Percentiles rank a stretch among this genome's conserved stretches.
phyloP scores from a whole-genome alignment of 1,140 invertebrate genomes.

The Drosophila nasuta region DNA sequence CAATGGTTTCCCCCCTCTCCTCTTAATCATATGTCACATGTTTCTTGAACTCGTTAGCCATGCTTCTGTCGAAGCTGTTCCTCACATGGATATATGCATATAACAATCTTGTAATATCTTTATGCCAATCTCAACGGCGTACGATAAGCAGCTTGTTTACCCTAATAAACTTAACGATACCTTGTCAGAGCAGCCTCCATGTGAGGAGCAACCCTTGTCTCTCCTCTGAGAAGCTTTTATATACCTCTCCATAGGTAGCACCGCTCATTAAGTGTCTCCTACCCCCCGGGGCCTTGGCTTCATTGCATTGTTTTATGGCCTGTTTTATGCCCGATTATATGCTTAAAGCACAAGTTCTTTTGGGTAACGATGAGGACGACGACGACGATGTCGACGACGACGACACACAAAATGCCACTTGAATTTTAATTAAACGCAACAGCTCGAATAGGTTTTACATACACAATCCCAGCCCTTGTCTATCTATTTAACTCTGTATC shows the following conservation, averaged over 20 bases:
- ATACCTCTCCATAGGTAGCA: slow-evolving; percentile 43
- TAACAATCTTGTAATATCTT: slow-evolving; percentile 39
- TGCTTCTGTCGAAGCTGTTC: not conserved
- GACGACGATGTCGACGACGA: not conserved
- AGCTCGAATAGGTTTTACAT: slow-evolving; percentile 52
- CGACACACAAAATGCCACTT: slow-evolving; percentile 81
- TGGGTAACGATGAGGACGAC: slow-evolving; percentile 5
- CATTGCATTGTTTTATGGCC: slow-evolving; percentile 73
- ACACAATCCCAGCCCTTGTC: slow-evolving; percentile 12
- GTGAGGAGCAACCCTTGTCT: slow-evolving; percentile 5
- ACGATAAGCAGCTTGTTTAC: slow-evolving; percentile 54
- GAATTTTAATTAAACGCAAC: slow-evolving; percentile 84
- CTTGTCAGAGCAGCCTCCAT: slow-evolving; percentile 20
- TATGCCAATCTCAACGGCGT: slow-evolving; percentile 37
- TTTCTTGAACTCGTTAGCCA: not conserved
- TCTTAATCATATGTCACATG: slow-evolving; percentile 24
- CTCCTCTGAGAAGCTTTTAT: slow-evolving; percentile 24
- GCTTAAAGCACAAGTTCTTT: slow-evolving; percentile 75
- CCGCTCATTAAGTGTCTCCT: slow-evolving; percentile 50
- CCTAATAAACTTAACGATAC: slow-evolving; percentile 45
- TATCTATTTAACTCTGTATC: slow-evolving; percentile 12
- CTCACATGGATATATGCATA: slow-evolving; percentile 7
- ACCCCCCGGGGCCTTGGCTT: slow-evolving; percentile 22
- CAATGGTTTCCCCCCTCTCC: not conserved
- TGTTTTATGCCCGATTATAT: slow-evolving; percentile 82